Evolutionary conservation across 1,140 invertebrate species (phyloP).

Genomic region (Caenorhabditis briggsae): DNA sequence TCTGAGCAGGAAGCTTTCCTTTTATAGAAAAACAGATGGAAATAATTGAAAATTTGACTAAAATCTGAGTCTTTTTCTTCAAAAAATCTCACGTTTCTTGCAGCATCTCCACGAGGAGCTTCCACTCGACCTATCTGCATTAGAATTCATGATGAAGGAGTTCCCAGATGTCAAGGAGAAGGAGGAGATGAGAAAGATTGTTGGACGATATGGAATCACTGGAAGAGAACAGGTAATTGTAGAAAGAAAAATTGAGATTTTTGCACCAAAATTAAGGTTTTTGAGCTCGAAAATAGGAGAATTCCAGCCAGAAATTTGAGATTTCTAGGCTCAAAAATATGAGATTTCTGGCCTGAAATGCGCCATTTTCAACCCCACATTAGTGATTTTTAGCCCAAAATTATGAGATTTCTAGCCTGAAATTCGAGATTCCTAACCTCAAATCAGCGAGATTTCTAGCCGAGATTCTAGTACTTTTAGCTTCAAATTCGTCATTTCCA

Average conservation of each 20-base stretch:
- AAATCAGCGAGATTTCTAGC: no score
- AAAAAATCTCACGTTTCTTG: constrained; percentile 40
- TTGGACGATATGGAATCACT: constrained; percentile 95
- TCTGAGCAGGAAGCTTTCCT: background rate
- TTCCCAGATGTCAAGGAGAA: constrained; percentile 97
- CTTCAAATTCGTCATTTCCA: no score
- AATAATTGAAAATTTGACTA: background rate
- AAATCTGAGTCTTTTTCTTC: background rate
- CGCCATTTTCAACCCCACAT: no score
- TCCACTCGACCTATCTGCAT: constrained; percentile 91
- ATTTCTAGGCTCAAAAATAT: background rate
- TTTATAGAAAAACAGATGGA: background rate
- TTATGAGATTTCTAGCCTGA: no score
- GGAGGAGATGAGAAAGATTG: constrained; percentile 99
- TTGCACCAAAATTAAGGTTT: no score
- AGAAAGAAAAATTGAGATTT: no score
- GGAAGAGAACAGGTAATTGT: constrained; percentile 91
- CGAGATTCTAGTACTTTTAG: no score
- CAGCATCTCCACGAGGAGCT: constrained; percentile 94
- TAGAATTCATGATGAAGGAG: constrained; percentile 97
- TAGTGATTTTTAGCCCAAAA: no score
- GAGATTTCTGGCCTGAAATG: no score
- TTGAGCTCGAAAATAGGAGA: background rate
- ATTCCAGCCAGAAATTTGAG: background rate
- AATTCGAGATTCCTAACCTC: no score